phyloP scores from a whole-genome alignment of 2,888 invertebrate species.

The Crocallis elinguaria region DNA sequence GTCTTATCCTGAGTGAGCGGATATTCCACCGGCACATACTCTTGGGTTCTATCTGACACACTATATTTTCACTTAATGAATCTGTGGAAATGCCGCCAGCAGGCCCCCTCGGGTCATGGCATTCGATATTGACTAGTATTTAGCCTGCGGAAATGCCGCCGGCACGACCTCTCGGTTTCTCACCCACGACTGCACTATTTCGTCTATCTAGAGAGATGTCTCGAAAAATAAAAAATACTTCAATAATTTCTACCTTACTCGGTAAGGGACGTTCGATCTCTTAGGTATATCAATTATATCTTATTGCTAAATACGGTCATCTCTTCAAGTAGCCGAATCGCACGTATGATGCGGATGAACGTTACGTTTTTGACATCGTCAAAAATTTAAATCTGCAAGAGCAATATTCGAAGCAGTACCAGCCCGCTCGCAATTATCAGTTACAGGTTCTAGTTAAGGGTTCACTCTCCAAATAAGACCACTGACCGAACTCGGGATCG shows the following conservation, averaged over 20 bases:
- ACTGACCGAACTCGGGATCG: conserved; percentile 11
- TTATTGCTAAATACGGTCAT: conserved; percentile 82
- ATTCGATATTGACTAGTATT: conserved; percentile 40
- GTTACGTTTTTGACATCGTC: conserved; percentile 56
- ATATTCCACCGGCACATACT: too few species aligned
- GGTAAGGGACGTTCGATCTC: conserved; percentile 85
- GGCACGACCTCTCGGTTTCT: conserved; percentile 27
- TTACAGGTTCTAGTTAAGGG: conserved; percentile 39
- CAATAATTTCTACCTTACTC: conserved; percentile 83
- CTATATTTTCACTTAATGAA: too few species aligned
- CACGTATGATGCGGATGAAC: conserved; percentile 62
- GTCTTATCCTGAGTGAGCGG: too few species aligned
- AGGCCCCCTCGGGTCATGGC: too few species aligned
- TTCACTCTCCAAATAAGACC: conserved; percentile 35
- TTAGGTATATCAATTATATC: conserved; percentile 81
- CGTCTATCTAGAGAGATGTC: conserved; percentile 71
- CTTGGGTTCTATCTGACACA: too few species aligned
- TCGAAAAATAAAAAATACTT: conserved; percentile 77
- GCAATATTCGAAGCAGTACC: conserved; percentile 79
- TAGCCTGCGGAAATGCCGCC: conserved; percentile 39
- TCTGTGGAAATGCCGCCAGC: background rate
- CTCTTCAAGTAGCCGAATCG: conserved; percentile 74
- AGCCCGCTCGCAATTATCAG: conserved; percentile 70
- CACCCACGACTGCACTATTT: conserved; percentile 47
- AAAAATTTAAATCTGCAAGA: conserved; percentile 69